Conservation (phyloP, 2,113 vertebrate genomes). For the Esox niger region DNA sequence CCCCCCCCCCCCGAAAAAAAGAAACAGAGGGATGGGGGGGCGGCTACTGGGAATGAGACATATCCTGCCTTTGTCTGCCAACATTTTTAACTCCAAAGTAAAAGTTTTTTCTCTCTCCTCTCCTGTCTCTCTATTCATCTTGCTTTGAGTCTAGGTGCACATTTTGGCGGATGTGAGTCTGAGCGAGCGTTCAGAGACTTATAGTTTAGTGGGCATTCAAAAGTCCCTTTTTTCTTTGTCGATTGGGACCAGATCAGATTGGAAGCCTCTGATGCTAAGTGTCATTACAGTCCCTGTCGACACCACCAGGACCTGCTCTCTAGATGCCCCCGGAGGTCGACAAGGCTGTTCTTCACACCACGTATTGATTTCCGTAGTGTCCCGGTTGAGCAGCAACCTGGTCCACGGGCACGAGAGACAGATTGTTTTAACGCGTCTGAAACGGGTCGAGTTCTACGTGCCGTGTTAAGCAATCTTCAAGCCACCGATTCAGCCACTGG, state of each 20-base stretch:
- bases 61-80: conserved; percentile 49
- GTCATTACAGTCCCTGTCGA: not conserved
- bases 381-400: conserved; percentile 25
- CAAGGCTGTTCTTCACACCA: conserved; percentile 25
- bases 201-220: conserved; percentile 41
- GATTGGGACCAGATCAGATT: conserved; percentile 60
- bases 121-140: not conserved
- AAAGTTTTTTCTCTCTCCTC: not conserved
- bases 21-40: conserved; percentile 20
- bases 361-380: conserved; percentile 60
- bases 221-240: conserved; percentile 53
- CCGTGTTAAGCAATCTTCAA: not conserved
- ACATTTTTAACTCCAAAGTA: conserved; percentile 27
- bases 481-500: not conserved
- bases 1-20: conserved; percentile 31
- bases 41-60: conserved; percentile 42
- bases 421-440: conserved; percentile 37
- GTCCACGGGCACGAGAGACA: conserved; percentile 32
- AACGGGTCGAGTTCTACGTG: not conserved
- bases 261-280: conserved; percentile 37
- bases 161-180: conserved; percentile 27
- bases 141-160: conserved; percentile 35
- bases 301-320: conserved; percentile 21
- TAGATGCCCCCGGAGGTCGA: conserved; percentile 31
- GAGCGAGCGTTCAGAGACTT: conserved; percentile 37